Evolutionary conservation across 1,140 invertebrate genomes (phyloP), one percentile per base, ranked within the genome.

Genomic region (Andrena cerasifolii): DNA sequence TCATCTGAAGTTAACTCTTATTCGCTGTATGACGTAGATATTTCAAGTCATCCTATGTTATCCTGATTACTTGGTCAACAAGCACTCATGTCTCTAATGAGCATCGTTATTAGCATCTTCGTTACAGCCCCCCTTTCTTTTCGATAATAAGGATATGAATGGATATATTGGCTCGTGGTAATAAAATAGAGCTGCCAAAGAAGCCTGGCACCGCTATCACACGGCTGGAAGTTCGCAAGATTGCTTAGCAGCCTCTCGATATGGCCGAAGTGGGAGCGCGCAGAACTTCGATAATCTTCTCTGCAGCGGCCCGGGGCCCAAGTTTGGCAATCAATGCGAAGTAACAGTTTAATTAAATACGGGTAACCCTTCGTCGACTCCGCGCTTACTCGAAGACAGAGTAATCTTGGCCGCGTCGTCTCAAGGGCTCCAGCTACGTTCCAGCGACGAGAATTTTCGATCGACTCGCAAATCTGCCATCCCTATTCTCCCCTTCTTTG

Each of bases 281-380:
- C 63, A 67, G 81, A 86, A 86, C 81, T 86, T 86, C 84, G 84
- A 86, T 86, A 86, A 86, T 86, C 85, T 86, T 81, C 74, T 71
- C 83, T 43, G 56, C 67, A 56, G 26, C 85, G 84, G 74, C 56
- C 75, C 71, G 70, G 71, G 80, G 58, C 62, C 78, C 83, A 86
- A 86, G 85, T 86, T 86, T 86, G 84, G 84, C 85, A 86, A 86
- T 86, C 85, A 86, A 86, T 86, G 85, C 70, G 84, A 86, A 83
- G 85, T 86, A 86, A 86, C 84, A 86, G 85, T 86, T 86, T 86
- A 86, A 86, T 86, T 86, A 86, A 86, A 86, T 86, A 86, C 81
- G 77, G 81, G 74, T 83, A 86, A 86, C 84, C 85, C 85, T 83
- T 86, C 75, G 73, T 72, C 71, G 85, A 86, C 80, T 84, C 56